Evolutionary conservation across 1,140 invertebrate species (phyloP).

Genomic region (Apis laboriosa): DNA sequence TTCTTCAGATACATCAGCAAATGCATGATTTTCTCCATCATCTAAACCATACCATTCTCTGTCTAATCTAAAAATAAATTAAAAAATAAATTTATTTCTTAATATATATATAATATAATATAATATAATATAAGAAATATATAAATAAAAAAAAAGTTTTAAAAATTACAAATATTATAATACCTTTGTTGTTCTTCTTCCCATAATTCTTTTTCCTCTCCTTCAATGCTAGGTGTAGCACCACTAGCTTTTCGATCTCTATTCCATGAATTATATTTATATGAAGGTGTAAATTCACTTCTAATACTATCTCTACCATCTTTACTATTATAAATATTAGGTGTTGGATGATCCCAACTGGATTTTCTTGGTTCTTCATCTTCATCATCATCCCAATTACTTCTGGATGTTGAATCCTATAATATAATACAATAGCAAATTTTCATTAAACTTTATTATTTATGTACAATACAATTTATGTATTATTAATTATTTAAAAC

Average conservation of each 20-base stretch:
- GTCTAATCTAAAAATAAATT: conserved; percentile 85
- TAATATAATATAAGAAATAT: too few relatives aligned
- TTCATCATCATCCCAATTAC: conserved; percentile 94
- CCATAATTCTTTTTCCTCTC: conserved; percentile 91
- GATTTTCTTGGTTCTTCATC: conserved; percentile 86
- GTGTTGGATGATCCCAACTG: conserved; percentile 96
- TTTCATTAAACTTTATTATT: not conserved
- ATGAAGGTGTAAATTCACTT: conserved; percentile 90
- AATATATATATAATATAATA: not conserved
- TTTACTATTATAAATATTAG: conserved; percentile 82
- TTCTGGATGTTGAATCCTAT: conserved; percentile 87
- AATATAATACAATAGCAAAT: conserved; percentile 8
- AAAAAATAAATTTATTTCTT: not conserved
- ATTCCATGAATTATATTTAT: conserved; percentile 92
- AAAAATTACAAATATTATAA: not conserved
- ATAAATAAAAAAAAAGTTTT: too few relatives aligned
- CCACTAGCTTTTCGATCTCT: conserved; percentile 85
- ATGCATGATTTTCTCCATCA: conserved; percentile 96
- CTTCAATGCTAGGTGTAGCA: conserved; percentile 83
- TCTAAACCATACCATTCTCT: conserved; percentile 97
- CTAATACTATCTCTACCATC: conserved; percentile 81
- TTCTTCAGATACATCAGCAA: conserved; percentile 93
- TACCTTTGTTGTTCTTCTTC: conserved; percentile 92
- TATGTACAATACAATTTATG: too few relatives aligned
- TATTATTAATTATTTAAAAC: too few relatives aligned